Evolutionary conservation across 1,140 invertebrate species (phyloP).

Genomic region (Coptotermes formosanus): DNA sequence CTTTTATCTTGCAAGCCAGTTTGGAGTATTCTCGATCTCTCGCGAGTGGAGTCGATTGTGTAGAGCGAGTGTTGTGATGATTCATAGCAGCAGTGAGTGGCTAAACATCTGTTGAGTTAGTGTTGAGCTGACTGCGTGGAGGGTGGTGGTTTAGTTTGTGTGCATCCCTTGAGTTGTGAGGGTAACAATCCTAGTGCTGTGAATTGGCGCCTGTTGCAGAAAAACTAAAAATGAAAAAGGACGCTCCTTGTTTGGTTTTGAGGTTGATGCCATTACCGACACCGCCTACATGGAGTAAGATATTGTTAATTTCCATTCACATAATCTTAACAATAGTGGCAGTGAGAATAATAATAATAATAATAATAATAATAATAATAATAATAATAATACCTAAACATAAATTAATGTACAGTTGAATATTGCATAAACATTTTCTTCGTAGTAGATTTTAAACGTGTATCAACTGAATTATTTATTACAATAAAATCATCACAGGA

Average conservation of each 20-base stretch:
- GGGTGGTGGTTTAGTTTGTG: not conserved
- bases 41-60: not conserved
- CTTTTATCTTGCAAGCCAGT: not conserved
- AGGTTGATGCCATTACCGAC: not conserved
- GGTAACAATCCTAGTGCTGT: not conserved
- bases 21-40: not conserved
- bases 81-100: not conserved
- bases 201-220: conserved; percentile 13
- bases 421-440: too few relatives aligned
- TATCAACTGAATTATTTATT: too few relatives aligned
- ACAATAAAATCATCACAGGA: too few relatives aligned
- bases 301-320: not conserved
- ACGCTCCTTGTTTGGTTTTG: not conserved
- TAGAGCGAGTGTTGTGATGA: not conserved
- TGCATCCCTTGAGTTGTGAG: not conserved
- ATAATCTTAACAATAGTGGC: too few relatives aligned
- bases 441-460: too few relatives aligned
- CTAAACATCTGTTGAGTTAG: not conserved
- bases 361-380: too few relatives aligned
- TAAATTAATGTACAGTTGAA: too few relatives aligned
- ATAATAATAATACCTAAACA: too few relatives aligned
- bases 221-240: not conserved
- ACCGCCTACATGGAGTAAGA: not conserved
- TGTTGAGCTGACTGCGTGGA: not conserved
- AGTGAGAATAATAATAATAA: too few relatives aligned